Conservation (phyloP, 2,113 vertebrate genomes). For the Cygnus buccinator region DNA sequence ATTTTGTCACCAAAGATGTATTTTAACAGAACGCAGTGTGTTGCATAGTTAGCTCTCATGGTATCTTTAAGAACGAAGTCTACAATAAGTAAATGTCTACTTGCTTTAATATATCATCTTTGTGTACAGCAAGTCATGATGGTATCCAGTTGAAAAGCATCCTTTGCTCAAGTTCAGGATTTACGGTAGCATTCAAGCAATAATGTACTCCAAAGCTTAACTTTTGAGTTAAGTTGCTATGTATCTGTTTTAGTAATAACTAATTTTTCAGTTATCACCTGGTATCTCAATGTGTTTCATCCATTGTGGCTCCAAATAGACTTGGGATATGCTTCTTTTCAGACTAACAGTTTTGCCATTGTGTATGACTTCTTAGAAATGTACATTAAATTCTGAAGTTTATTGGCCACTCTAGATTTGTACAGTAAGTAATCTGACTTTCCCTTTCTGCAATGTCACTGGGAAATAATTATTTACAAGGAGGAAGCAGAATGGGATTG, state of each 20-base stretch:
- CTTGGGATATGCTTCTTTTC: slow-evolving; percentile 16
- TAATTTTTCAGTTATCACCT: slow-evolving; percentile 33
- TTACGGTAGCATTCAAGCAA: not conserved
- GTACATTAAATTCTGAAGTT: slow-evolving; percentile 26
- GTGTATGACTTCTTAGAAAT: not conserved
- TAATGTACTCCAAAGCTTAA: not conserved
- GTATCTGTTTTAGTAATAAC: not conserved
- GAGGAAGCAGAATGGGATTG: slow-evolving; percentile 26
- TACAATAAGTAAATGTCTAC: not conserved
- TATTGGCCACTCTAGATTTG: slow-evolving; percentile 33
- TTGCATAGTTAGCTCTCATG: not conserved
- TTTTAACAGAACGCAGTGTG: not conserved
- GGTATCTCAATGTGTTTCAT: slow-evolving; percentile 28
- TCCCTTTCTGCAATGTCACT: not conserved
- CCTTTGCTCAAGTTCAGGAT: not conserved
- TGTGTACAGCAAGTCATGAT: not conserved
- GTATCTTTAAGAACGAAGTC: not conserved
- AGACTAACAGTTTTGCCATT: slow-evolving; percentile 14
- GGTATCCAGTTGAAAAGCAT: not conserved
- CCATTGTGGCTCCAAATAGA: slow-evolving; percentile 5
- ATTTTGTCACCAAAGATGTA: not conserved
- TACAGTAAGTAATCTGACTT: not conserved
- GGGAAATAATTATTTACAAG: not conserved
- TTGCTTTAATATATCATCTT: not conserved
- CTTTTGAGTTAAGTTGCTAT: not conserved